Base-by-base conservation (phyloP, 2,888 invertebrate species). In the Epinotia brunnichana region DNA sequence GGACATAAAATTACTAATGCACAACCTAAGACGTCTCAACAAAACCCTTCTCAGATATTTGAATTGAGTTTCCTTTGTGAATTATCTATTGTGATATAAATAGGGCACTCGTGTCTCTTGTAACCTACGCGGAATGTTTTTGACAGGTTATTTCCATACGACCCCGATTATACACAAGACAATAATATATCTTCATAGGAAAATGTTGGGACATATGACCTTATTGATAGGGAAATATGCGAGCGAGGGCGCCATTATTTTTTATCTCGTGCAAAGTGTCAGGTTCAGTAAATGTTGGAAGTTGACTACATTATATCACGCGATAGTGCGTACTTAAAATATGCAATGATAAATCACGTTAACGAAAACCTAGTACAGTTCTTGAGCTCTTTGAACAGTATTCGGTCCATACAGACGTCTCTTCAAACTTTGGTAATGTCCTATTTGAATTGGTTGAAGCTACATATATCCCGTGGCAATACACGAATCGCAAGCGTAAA, bases 71-170 rank as follows among this genome's bases (percentile, higher is more conserved):
- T 67, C 72, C 53, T 66, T 67, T 71, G 71, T 71, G 60, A 67
- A 67, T 54, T 21, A 71, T 60, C 72, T 61, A 67, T 72, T 72
- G 67, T 67, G 44, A 44, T 48, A 56, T 48, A 72, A 72, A 72
- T 72, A 67, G 67, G 61, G n/a, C 61, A 72, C 72, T 67, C 54
- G 29, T 29, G 39, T 63, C 61, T 51, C 72, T 51, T 66, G 53
- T 64, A 66, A 61, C 53, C 44, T 41, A 64, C 48, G 53, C 35
- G 61, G 67, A 53, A 62, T 72, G 73, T 51, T 63, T 69, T 51
- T 73, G 73, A 69, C 73, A 73, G 73, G 56, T 39, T 63, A 73
- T 73, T 68, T 73, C 57, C 62, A 73, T 63, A 68, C 62, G 53
- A 41, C 21, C 29, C 29, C 7, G 19, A 41, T 61, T 57, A 29